Evolutionary conservation across 2,113 vertebrate genomes (phyloP).

Genomic region (Rhabdomys dilectus): DNA sequence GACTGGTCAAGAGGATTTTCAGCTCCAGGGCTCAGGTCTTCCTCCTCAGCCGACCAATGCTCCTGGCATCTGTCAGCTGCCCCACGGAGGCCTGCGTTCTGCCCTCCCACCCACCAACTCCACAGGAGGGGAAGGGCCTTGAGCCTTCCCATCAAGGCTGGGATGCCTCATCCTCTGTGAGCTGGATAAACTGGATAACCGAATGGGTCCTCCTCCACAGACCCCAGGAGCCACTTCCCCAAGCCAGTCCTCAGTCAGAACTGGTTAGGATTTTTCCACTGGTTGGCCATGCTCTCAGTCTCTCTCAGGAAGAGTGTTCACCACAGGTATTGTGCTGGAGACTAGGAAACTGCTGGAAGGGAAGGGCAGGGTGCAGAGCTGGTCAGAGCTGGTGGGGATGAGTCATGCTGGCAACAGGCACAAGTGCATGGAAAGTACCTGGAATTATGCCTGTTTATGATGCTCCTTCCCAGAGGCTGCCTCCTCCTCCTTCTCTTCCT

Average conservation of each 20-base stretch:
- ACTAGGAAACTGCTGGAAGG: not conserved
- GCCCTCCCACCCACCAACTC: too few relatives aligned
- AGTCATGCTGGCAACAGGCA: not conserved
- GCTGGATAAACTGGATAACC: not conserved
- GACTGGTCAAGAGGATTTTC: accelerated
- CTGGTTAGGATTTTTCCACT: not conserved
- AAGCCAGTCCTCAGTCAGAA: not conserved
- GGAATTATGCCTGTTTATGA: accelerated
- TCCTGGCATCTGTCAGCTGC: not conserved
- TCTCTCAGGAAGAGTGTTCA: too few relatives aligned
- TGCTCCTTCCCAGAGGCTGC: not conserved
- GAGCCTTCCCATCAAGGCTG: accelerated
- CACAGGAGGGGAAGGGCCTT: accelerated
- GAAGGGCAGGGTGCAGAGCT: not conserved
- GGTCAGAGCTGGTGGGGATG: not conserved
- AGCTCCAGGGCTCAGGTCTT: too few relatives aligned
- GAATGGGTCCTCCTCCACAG: accelerated
- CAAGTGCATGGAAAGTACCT: not conserved
- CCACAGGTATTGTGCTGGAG: not conserved
- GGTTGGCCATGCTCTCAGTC: not conserved
- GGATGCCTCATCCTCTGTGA: accelerated
- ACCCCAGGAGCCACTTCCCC: not conserved
- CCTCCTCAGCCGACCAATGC: accelerated
- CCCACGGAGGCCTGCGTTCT: not conserved
- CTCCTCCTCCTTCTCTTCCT: accelerated